These are phyloP conservation scores for Aphelocoma californica DNA, from an alignment of 2,797 vertebrate species.

Conservation along the genomic window DNA sequence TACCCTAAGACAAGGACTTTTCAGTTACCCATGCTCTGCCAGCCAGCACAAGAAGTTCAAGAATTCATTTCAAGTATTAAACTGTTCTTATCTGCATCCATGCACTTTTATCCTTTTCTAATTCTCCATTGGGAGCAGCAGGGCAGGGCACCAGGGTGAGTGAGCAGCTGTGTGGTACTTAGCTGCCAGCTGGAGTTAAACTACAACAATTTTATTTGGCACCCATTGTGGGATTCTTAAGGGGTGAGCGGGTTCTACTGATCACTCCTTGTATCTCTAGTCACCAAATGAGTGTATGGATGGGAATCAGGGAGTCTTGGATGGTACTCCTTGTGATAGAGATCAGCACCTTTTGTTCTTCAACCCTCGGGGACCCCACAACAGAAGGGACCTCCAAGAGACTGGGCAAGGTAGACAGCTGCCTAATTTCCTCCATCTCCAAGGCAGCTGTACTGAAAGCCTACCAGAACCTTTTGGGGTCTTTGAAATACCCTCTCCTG, in stretches of 20 bases:
- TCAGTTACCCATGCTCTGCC: not conserved
- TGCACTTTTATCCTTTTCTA: not conserved
- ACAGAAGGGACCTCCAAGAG: not conserved
- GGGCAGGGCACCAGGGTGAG: not conserved
- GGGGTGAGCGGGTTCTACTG: accelerated
- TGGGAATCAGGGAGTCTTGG: not conserved
- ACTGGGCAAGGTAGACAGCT: not conserved
- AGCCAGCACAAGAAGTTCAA: not conserved
- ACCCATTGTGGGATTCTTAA: not conserved
- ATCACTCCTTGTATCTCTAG: not conserved
- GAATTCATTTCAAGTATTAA: not conserved
- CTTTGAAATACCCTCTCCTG: not conserved
- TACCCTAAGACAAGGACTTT: not conserved
- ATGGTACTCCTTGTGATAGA: not conserved
- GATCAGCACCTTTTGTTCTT: accelerated
- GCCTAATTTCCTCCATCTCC: not conserved
- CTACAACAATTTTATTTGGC: not conserved
- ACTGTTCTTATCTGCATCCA: not conserved
- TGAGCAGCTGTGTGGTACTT: not conserved
- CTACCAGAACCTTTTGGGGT: not conserved
- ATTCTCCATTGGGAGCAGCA: not conserved
- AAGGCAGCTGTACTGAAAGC: not conserved
- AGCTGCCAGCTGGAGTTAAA: too few relatives aligned
- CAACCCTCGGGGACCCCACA: too few relatives aligned
- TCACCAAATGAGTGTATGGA: not conserved